Evolutionary conservation across 2,888 invertebrate species (phyloP).

Genomic region (Thymelicus sylvestris): DNA sequence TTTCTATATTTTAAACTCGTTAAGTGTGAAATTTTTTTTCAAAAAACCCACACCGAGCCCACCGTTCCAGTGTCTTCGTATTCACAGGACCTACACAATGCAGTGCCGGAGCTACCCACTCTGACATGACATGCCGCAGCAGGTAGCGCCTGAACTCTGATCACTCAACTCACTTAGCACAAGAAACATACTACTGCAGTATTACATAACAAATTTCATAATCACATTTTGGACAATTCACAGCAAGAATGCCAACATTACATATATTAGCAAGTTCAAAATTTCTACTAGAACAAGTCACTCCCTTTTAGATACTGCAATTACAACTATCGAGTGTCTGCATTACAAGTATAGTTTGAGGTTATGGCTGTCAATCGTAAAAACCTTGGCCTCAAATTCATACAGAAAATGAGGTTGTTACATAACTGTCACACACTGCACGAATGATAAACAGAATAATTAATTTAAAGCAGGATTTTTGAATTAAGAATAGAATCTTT

Average conservation of each 20-base stretch:
- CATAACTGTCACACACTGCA: conserved; percentile 66
- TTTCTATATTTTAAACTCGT: conserved; percentile 71
- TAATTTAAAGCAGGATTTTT: conserved; percentile 47
- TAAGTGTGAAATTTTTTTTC: conserved; percentile 68
- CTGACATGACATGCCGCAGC: conserved; percentile 30
- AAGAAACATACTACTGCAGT: conserved; percentile 58
- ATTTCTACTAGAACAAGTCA: conserved; percentile 36
- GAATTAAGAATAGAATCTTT: conserved; percentile 37
- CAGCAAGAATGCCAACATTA: conserved; percentile 50
- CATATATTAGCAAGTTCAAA: conserved; percentile 49
- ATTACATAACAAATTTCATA: conserved; percentile 72
- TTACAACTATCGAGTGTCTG: conserved; percentile 18
- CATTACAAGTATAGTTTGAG: conserved; percentile 23
- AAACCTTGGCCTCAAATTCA: conserved; percentile 66
- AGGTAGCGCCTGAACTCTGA: conserved; percentile 45
- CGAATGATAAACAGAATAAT: conserved; percentile 50
- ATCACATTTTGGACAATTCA: conserved; percentile 71
- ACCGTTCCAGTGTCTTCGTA: conserved; percentile 41
- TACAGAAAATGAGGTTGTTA: conserved; percentile 63
- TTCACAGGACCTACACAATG: conserved; percentile 40
- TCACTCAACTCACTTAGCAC: conserved; percentile 59
- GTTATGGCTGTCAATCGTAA: conserved; percentile 22
- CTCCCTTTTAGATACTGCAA: conserved; percentile 28
- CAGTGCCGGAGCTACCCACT: conserved; percentile 49
- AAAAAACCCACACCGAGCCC: conserved; percentile 74